A percentile compares a stretch with the other conserved stretches of the same genome.
Evolutionary conservation across 2,888 invertebrate genomes (phyloP).

Genomic region (Allophyes oxyacanthae): DNA sequence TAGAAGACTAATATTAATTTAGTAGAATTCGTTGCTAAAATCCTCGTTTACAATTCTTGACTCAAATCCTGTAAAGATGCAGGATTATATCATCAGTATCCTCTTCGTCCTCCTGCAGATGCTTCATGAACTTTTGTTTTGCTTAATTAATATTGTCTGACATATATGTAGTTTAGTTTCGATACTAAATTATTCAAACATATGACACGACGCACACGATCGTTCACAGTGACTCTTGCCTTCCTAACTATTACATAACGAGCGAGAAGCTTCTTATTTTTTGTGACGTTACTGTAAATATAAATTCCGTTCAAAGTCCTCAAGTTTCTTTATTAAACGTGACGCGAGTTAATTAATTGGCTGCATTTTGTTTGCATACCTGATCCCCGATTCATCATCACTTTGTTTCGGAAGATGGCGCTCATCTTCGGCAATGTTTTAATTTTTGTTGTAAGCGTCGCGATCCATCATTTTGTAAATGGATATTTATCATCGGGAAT

Average conservation of each 20-base stretch:
- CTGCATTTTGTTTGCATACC: conserved; percentile 79
- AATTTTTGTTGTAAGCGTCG: conserved; percentile 46
- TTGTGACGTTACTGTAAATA: conserved; percentile 5
- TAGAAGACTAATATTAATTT: too few relatives aligned
- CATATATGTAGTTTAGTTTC: too few relatives aligned
- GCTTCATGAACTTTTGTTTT: too few relatives aligned
- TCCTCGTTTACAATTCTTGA: too few relatives aligned
- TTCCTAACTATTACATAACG: too few relatives aligned
- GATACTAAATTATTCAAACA: too few relatives aligned
- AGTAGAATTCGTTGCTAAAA: neutral
- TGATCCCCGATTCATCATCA: conserved; percentile 79
- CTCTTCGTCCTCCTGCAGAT: too few relatives aligned
- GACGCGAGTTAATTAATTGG: conserved; percentile 69
- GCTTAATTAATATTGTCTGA: too few relatives aligned
- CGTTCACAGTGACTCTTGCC: too few relatives aligned
- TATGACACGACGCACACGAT: too few relatives aligned
- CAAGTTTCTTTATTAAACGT: conserved; percentile 61
- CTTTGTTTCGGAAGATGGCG: conserved; percentile 51
- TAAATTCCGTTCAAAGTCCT: conserved; percentile 48
- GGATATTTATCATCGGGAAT: conserved; percentile 34
- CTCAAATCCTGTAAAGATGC: too few relatives aligned
- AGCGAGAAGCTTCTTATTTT: conserved; percentile 10
- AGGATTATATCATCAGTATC: too few relatives aligned
- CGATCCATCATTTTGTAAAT: conserved; percentile 48
- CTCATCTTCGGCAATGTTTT: conserved; percentile 31